These are phyloP conservation scores for Limnephilus auricula DNA, from an alignment of 2,888 invertebrate species.

Conservation along the genomic window DNA sequence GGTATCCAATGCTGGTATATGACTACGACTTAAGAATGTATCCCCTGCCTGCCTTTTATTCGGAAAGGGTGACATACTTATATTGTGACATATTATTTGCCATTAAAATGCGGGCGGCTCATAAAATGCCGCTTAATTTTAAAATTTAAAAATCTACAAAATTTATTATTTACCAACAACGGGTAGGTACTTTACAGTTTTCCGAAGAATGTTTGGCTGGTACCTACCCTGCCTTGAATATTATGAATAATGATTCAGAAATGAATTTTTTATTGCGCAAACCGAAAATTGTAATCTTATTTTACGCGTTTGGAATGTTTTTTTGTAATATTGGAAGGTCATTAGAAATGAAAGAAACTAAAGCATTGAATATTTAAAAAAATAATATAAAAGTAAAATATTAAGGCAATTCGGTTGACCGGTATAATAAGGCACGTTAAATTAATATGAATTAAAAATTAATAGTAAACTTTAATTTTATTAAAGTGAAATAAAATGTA, in stretches of 20 bases:
- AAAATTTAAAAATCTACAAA: neutral
- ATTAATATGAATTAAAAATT: no score
- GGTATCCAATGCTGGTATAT: neutral
- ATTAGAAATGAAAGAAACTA: no score
- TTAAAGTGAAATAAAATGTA: no score
- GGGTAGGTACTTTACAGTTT: neutral
- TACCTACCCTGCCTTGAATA: neutral
- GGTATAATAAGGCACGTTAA: no score
- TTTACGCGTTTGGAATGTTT: neutral
- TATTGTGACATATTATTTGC: neutral
- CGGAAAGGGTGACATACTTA: neutral
- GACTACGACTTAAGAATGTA: neutral
- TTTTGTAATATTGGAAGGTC: no score
- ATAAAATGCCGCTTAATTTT: neutral
- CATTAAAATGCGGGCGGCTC: neutral
- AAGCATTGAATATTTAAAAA: no score
- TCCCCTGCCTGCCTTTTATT: slow-evolving; percentile 5
- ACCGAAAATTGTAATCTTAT: neutral
- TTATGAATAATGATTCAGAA: neutral
- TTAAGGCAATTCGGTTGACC: no score
- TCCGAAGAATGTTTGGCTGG: neutral
- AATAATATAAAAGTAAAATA: no score
- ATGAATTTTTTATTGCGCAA: neutral
- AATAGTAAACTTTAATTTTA: no score
- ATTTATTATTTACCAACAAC: neutral